These are phyloP conservation scores for Actinemys pallida DNA, from an alignment of 2,113 vertebrate species.

Conservation along the genomic window DNA sequence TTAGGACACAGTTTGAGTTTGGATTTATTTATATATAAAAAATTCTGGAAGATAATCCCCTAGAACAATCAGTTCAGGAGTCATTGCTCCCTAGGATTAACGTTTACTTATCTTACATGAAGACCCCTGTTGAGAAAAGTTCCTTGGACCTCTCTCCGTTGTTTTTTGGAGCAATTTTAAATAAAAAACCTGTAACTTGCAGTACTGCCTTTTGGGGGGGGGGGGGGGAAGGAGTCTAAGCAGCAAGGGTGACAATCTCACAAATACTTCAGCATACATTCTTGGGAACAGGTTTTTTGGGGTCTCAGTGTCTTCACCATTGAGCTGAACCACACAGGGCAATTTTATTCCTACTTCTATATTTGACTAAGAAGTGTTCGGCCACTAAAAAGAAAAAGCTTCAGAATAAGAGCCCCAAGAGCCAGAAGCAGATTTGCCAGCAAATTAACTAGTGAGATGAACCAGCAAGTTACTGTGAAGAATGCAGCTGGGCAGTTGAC, in stretches of 20 bases:
- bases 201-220: background rate
- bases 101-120: background rate
- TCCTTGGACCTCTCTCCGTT: background rate
- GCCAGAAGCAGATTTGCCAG: background rate
- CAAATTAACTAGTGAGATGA: background rate
- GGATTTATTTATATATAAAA: background rate
- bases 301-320: background rate
- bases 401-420: background rate
- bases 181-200: background rate
- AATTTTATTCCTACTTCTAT: accelerated
- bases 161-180: background rate
- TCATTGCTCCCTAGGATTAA: background rate
- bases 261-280: background rate
- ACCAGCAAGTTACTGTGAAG: background rate
- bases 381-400: background rate
- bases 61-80: background rate
- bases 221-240: background rate
- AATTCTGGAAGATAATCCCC: background rate
- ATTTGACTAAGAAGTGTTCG: background rate
- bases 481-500: background rate
- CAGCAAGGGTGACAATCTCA: background rate
- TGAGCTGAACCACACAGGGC: background rate
- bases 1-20: background rate
- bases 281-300: background rate
- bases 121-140: background rate